Percentiles rank a stretch among this genome's conserved stretches.
Evolutionary conservation across 2,888 invertebrate genomes (phyloP).

Genomic region (Tinea pellionella): DNA sequence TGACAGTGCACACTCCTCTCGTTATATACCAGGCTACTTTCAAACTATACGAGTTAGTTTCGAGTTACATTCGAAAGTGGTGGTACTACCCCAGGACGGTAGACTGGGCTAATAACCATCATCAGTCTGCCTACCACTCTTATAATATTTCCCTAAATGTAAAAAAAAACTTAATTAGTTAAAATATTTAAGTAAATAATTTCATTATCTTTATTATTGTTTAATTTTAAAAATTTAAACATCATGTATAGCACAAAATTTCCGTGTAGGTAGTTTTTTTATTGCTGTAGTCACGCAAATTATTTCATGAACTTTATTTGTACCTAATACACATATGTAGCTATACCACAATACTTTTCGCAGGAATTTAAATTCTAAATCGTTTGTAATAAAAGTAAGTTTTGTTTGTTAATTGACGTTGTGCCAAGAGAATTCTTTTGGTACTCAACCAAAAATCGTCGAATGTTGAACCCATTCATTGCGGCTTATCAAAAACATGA

Average conservation of each 20-base stretch:
- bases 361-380: not conserved
- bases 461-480: conserved; percentile 3
- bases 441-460: not conserved
- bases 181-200: no score
- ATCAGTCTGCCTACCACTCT: no score
- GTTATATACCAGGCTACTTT: no score
- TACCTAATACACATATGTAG: not conserved
- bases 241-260: not conserved
- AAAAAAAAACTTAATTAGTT: no score
- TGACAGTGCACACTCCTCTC: no score
- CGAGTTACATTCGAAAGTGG: no score
- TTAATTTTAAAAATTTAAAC: not conserved
- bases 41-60: no score
- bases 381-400: not conserved
- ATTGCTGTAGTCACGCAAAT: conserved; percentile 10
- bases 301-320: conserved; percentile 7
- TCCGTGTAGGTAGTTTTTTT: conserved; percentile 7
- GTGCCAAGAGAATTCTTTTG: not conserved
- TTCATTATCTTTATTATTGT: no score
- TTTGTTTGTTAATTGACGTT: not conserved
- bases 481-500: conserved; percentile 11
- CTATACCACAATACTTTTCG: not conserved
- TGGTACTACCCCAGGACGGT: no score
- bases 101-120: no score
- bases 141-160: no score